Conservation (phyloP, 2,888 invertebrate genomes). For the Terebella lapidaria region DNA sequence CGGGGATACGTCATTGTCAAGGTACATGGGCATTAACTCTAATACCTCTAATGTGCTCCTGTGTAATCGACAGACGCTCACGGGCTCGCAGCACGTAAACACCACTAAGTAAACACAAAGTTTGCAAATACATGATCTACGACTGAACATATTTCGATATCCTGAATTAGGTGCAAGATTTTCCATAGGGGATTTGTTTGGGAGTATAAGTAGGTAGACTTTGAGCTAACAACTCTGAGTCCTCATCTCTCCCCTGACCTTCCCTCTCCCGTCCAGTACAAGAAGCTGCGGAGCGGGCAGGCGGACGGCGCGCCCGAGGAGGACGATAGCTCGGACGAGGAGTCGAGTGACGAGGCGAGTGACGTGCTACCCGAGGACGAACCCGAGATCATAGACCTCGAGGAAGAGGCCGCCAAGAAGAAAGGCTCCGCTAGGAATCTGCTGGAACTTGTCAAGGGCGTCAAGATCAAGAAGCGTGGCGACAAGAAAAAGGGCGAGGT, state of each 20-base stretch:
- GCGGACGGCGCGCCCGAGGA: slow-evolving; percentile 22
- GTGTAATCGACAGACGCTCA: too few species aligned
- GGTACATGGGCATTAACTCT: too few species aligned
- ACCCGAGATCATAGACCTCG: slow-evolving; percentile 1
- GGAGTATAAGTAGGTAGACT: too few species aligned
- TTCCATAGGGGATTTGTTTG: too few species aligned
- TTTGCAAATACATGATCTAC: too few species aligned
- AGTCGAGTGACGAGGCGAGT: slow-evolving; percentile 8
- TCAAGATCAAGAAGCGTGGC: slow-evolving; percentile 1
- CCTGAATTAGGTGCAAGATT: too few species aligned
- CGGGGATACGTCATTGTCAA: slow-evolving; percentile 56
- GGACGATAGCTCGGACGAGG: slow-evolving; percentile 24
- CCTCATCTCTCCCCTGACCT: too few species aligned
- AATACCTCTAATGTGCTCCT: too few species aligned
- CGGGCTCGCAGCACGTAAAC: too few species aligned
- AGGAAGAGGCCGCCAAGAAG: slow-evolving; percentile 15
- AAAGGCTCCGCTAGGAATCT: slow-evolving; percentile 2
- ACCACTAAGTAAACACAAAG: too few species aligned
- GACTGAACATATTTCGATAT: too few species aligned
- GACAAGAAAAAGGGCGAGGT: slow-evolving; percentile 10
- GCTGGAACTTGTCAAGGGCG: slow-evolving; percentile 5
- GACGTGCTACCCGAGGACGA: background rate
- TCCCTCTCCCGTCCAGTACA: slow-evolving; percentile 14
- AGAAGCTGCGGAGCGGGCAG: slow-evolving; percentile 19
- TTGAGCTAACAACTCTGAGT: too few species aligned